Conservation (phyloP, 1,140 invertebrate genomes). For the Drosophila trapezifrons region DNA sequence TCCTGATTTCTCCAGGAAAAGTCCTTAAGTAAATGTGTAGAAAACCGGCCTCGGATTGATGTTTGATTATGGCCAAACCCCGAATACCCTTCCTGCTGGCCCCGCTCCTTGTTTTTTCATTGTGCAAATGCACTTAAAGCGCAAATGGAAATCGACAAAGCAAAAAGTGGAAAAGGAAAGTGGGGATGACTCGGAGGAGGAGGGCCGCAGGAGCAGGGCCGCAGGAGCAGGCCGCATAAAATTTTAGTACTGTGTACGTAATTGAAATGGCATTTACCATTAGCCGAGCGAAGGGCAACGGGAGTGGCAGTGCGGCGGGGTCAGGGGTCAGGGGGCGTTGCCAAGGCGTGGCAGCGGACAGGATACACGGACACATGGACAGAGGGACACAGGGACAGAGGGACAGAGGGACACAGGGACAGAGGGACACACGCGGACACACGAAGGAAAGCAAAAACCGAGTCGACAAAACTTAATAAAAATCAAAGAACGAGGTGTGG, state of each 20-base stretch:
- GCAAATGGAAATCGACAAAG: constrained; percentile 69
- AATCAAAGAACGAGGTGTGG: constrained; percentile 78
- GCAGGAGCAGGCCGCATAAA: constrained; percentile 63
- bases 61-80: constrained; percentile 47
- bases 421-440: constrained; percentile 35
- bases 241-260: constrained; percentile 78
- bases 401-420: constrained; percentile 40
- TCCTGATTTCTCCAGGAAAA: background rate
- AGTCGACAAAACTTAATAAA: constrained; percentile 74
- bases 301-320: constrained; percentile 6
- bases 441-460: constrained; percentile 49
- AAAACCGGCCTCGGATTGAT: constrained; percentile 39
- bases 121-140: constrained; percentile 78
- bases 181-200: no score
- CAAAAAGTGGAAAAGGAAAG: constrained; percentile 18
- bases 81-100: background rate
- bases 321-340: constrained; percentile 13
- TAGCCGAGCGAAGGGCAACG: constrained; percentile 50
- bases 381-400: no score
- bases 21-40: background rate
- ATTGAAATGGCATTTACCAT: constrained; percentile 80
- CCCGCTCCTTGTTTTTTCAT: constrained; percentile 43
- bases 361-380: constrained; percentile 43
- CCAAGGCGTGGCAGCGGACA: constrained; percentile 50
- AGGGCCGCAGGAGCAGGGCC: no score